Conservation (phyloP, 2,113 vertebrate genomes). For the Pongo pygmaeus region DNA sequence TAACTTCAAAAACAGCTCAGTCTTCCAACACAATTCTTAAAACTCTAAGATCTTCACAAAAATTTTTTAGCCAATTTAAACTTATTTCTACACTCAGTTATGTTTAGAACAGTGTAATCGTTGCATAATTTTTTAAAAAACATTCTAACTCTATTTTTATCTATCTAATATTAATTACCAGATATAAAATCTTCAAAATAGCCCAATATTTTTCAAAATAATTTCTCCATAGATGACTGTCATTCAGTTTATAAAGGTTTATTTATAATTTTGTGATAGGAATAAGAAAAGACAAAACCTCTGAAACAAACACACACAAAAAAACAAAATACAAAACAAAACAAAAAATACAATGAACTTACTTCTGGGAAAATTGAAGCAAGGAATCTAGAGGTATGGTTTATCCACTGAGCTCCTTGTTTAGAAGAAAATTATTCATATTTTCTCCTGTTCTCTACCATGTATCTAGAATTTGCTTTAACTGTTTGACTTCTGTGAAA, state of each 20-base stretch:
- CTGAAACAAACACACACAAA: not conserved
- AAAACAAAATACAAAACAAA: not conserved
- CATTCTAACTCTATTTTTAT: not conserved
- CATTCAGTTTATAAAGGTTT: not conserved
- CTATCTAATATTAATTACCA: not conserved
- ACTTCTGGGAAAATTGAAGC: not conserved
- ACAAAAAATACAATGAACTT: constrained; percentile 15
- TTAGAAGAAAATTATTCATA: not conserved
- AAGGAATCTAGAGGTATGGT: not conserved
- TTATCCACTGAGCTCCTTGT: not conserved
- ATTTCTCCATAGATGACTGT: not conserved
- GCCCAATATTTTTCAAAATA: not conserved
- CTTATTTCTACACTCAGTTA: not conserved
- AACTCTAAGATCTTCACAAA: not conserved
- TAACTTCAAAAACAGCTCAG: not conserved
- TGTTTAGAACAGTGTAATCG: not conserved
- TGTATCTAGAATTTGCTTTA: not conserved
- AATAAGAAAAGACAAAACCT: not conserved
- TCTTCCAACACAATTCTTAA: not conserved
- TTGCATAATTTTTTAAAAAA: not conserved
- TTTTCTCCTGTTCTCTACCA: not conserved
- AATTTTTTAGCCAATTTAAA: not conserved
- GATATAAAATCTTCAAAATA: not conserved
- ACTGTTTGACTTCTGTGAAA: not conserved
- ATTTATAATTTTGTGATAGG: not conserved